Base-by-base conservation (phyloP, 2,797 vertebrate genomes). In the Presbytis comata region DNA sequence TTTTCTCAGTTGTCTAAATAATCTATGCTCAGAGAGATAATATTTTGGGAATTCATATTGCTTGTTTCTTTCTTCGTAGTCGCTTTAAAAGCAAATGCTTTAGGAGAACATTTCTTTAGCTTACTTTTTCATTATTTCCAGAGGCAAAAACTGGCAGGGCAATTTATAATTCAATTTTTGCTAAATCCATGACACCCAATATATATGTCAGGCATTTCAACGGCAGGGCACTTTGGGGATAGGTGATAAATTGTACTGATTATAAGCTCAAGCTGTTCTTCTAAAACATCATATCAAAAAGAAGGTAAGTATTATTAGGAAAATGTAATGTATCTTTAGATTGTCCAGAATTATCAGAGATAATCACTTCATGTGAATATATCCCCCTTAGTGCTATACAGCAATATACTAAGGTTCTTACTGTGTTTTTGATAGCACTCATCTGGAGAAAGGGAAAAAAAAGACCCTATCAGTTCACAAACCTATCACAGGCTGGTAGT, bases 161-260 rank as follows among this genome's bases (percentile, higher is more conserved):
- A 99, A 99, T 99, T 99, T 99, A 99, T 98, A 99, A 99, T 99
- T 99, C 98, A 99, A 99, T 99, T 99, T 99, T 99, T 99, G 99
- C 99, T 99, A 99, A 99, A 99, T 99, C 99, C 99, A 98, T 99
- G 98, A 98, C 99, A 99, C 99, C 99, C 99, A 99, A 99, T 99
- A 99, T 99, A 99, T 99, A 99, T 99, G 99, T 99, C 99, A 99
- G 98, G 99, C 99, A 99, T 99, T 99, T 99, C 99, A 99, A 99
- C 99, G 98, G 98, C 98, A 99, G 98, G 98, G 98, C 99, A 99
- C 99, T 99, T 99, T 99, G 99, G 99, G 99, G 99, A 99, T 99
- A 99, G 99, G 99, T 99, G 99, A 99, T 99, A 99, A 99, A 99
- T 99, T 99, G 99, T 99, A 98, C 98, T 99, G 99, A 99, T 99